phyloP scores from a whole-genome alignment of 2,797 vertebrate genomes.

The Nasua narica region DNA sequence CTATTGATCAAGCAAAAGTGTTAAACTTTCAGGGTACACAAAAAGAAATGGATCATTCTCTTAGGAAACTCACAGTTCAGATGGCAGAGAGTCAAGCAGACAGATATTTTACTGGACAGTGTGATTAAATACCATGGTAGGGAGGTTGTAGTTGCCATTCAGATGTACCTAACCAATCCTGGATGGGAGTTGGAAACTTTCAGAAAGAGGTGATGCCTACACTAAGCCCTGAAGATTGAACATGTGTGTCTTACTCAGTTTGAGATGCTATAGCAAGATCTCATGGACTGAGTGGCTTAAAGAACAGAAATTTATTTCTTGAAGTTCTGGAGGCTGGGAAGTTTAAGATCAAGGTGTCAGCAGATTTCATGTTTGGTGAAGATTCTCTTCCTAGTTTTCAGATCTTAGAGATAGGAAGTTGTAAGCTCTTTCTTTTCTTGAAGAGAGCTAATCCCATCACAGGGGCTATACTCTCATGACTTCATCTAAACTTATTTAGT shows the following conservation, averaged over 20 bases:
- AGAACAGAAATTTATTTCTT: background rate
- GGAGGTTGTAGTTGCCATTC: background rate
- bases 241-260: background rate
- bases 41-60: background rate
- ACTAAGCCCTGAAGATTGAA: background rate
- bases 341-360: background rate
- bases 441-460: background rate
- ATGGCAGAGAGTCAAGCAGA: background rate
- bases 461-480: background rate
- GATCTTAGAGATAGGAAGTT: background rate
- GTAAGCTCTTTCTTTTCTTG: background rate
- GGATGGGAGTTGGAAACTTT: background rate
- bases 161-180: background rate
- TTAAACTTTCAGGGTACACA: background rate
- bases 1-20: background rate
- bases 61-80: background rate
- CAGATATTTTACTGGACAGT: background rate
- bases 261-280: background rate
- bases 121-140: background rate
- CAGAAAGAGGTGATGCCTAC: background rate
- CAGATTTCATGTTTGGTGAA: background rate
- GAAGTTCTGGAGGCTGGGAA: background rate
- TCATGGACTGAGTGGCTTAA: background rate
- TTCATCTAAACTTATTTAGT: background rate
- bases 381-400: background rate